Conservation (phyloP, 2,113 vertebrate genomes). For the Athene cunicularia region DNA sequence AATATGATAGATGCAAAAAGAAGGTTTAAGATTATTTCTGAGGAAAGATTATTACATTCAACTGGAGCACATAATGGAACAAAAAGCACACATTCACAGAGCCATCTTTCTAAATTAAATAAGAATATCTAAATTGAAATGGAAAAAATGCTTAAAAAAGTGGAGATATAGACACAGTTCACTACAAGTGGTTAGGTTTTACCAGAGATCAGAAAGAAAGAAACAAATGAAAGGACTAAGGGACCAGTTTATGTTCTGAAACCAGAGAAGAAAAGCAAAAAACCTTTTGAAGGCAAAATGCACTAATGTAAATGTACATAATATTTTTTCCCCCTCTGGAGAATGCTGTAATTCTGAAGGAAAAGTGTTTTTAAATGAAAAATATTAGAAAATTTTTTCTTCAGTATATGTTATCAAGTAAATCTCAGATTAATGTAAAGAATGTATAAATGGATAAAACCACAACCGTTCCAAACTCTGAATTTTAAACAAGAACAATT, state of each 20-base stretch:
- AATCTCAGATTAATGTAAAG: neutral
- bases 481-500: neutral
- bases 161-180: neutral
- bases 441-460: accelerated
- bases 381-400: neutral
- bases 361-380: accelerated
- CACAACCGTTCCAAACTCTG: neutral
- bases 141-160: neutral
- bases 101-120: neutral
- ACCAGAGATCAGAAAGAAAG: neutral
- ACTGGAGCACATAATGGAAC: neutral
- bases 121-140: neutral
- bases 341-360: neutral
- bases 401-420: neutral
- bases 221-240: neutral
- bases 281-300: neutral
- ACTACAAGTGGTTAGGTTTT: neutral
- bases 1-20: neutral
- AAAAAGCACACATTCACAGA: neutral
- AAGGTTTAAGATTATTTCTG: neutral
- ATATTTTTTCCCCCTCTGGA: neutral
- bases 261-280: neutral
- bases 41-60: neutral
- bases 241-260: neutral
- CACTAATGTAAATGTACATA: neutral